These are phyloP conservation scores for Alligator sinensis DNA, from an alignment of 2,113 vertebrate species.

Conservation along the genomic window DNA sequence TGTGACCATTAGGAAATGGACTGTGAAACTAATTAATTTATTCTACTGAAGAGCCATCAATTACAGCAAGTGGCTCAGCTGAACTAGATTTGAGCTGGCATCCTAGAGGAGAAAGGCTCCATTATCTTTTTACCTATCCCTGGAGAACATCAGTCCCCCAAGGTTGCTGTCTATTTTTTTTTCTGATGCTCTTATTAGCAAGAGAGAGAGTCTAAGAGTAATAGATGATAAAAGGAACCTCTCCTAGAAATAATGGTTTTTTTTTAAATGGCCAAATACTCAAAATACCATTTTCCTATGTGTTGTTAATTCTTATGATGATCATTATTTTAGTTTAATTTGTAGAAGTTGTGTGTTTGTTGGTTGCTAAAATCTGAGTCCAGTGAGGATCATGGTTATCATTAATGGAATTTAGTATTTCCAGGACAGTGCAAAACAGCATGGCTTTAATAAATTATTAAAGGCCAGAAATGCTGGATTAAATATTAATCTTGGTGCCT, in stretches of 20 bases:
- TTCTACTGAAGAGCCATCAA: constrained; percentile 27
- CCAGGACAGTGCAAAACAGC: constrained; percentile 31
- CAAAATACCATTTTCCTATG: neutral
- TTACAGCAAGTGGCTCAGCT: neutral
- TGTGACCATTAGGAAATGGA: neutral
- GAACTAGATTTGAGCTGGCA: neutral
- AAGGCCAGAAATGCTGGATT: constrained; percentile 43
- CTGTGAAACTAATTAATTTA: constrained; percentile 35
- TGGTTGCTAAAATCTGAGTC: constrained; percentile 34
- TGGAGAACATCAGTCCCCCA: neutral
- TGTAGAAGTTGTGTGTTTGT: neutral
- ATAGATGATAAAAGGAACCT: neutral
- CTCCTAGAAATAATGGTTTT: neutral
- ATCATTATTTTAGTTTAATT: constrained; percentile 22
- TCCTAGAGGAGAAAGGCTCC: neutral
- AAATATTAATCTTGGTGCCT: constrained; percentile 67
- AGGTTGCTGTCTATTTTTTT: neutral
- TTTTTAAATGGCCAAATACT: neutral
- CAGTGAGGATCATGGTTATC: constrained; percentile 50
- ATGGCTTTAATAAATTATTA: constrained; percentile 65
- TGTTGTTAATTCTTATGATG: constrained; percentile 12
- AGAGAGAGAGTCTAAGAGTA: neutral
- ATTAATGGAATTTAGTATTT: constrained; percentile 53
- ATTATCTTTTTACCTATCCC: neutral
- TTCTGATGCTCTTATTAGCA: no score